These are phyloP conservation scores for Linyphia triangularis DNA, from an alignment of 2,888 invertebrate genomes.

Conservation along the genomic window DNA sequence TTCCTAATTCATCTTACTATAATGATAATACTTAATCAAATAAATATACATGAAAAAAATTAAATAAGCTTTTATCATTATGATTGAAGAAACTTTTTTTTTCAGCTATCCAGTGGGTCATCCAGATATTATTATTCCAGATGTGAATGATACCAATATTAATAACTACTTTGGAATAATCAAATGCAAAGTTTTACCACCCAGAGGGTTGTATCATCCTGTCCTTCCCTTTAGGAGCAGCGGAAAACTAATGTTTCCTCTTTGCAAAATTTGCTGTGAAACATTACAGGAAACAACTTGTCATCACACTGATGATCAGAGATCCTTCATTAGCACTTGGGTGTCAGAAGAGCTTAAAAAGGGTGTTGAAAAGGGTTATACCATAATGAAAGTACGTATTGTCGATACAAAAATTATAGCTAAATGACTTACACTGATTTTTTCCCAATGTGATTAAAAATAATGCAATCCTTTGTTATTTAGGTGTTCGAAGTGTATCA, in stretches of 20 bases:
- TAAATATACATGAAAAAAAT: too few relatives aligned
- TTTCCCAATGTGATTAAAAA: slow-evolving; percentile 75
- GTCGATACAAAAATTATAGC: too few relatives aligned
- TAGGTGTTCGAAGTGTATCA: slow-evolving; percentile 49
- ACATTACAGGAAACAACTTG: too few relatives aligned
- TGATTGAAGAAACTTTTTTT: too few relatives aligned
- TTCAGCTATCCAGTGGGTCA: slow-evolving; percentile 77
- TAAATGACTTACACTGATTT: too few relatives aligned
- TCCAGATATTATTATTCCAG: slow-evolving; percentile 75
- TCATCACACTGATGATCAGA: background rate
- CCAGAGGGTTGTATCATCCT: background rate
- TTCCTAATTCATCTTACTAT: background rate
- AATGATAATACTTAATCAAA: too few relatives aligned
- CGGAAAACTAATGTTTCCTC: background rate
- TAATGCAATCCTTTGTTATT: slow-evolving; percentile 49
- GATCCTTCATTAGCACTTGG: too few relatives aligned
- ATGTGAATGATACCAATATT: slow-evolving; percentile 76
- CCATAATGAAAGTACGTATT: too few relatives aligned
- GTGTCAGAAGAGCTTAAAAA: background rate
- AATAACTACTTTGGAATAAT: slow-evolving; percentile 36
- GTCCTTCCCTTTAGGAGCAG: background rate
- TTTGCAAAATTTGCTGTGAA: too few relatives aligned
- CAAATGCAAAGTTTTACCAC: slow-evolving; percentile 4
- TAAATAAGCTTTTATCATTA: too few relatives aligned
- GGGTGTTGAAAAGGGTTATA: background rate